phyloP scores from a whole-genome alignment of 1,140 invertebrate genomes.

The Paraescarpia echinospica region DNA sequence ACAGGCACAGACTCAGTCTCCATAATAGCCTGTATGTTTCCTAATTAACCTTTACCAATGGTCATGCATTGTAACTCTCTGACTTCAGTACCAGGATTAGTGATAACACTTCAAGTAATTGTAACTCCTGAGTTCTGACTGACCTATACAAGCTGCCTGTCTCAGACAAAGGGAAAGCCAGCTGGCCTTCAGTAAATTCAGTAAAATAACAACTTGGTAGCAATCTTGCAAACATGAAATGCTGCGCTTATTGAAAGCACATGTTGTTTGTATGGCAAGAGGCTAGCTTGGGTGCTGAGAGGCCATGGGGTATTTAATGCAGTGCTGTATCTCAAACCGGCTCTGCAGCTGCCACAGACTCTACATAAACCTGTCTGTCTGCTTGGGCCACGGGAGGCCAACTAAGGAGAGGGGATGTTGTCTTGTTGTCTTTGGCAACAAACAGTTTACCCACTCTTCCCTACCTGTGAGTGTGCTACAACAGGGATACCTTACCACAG shows the following conservation, averaged over 20 bases:
- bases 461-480: background rate
- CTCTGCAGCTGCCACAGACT: background rate
- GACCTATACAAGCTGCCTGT: background rate
- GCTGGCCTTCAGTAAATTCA: background rate
- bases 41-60: background rate
- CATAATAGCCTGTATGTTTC: background rate
- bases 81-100: background rate
- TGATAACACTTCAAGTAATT: background rate
- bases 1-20: background rate
- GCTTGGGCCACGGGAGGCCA: background rate
- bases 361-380: background rate
- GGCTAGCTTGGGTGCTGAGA: background rate
- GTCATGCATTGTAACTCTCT: background rate
- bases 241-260: background rate
- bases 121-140: background rate
- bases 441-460: background rate
- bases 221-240: background rate
- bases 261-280: background rate
- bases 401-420: background rate
- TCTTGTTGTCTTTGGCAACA: background rate
- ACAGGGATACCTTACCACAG: background rate
- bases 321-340: background rate
- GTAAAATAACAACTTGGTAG: background rate
- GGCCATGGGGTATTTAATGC: background rate
- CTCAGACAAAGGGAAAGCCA: background rate